These are phyloP conservation scores for Tympanoctomys barrerae DNA, from an alignment of 2,797 vertebrate species.

Conservation along the genomic window DNA sequence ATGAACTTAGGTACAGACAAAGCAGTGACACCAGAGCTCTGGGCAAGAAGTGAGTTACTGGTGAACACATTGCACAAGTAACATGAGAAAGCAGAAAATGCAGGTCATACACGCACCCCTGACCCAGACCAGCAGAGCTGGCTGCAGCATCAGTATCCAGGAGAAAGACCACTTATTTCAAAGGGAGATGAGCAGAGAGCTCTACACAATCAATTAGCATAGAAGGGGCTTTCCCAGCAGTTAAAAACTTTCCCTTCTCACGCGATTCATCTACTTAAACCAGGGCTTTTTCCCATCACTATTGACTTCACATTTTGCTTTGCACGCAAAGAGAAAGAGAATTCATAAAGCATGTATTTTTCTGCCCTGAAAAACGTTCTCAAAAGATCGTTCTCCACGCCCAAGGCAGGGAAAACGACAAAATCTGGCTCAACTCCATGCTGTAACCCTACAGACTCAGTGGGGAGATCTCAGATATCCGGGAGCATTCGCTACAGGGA, in stretches of 20 bases:
- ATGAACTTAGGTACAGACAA: constrained; percentile 73
- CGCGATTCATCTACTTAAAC: constrained; percentile 60
- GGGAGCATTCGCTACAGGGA: constrained; percentile 63
- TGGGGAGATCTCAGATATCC: constrained; percentile 41
- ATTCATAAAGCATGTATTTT: constrained; percentile 46
- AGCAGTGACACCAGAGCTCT: constrained; percentile 74
- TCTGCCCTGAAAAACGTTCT: constrained; percentile 63
- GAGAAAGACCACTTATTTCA: constrained; percentile 63
- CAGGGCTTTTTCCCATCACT: constrained; percentile 26
- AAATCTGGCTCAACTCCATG: constrained; percentile 75
- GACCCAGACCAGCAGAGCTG: constrained; percentile 79
- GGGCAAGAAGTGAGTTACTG: constrained; percentile 73
- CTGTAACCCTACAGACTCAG: constrained; percentile 71
- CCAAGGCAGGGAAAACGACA: constrained; percentile 75
- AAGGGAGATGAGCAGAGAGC: constrained; percentile 1
- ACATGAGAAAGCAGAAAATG: constrained; percentile 91
- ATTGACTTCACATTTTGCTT: constrained; percentile 19
- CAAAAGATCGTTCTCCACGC: constrained; percentile 75
- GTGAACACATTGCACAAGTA: constrained; percentile 83
- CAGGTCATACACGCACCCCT: constrained; percentile 87
- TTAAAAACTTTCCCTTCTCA: constrained; percentile 74
- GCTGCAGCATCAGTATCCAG: constrained; percentile 76
- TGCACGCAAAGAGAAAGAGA: constrained; percentile 26
- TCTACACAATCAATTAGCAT: constrained; percentile 68
- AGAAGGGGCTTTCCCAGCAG: constrained; percentile 79